Evolutionary conservation across 2,113 vertebrate genomes (phyloP).

Genomic region (Podarcis raffonei): DNA sequence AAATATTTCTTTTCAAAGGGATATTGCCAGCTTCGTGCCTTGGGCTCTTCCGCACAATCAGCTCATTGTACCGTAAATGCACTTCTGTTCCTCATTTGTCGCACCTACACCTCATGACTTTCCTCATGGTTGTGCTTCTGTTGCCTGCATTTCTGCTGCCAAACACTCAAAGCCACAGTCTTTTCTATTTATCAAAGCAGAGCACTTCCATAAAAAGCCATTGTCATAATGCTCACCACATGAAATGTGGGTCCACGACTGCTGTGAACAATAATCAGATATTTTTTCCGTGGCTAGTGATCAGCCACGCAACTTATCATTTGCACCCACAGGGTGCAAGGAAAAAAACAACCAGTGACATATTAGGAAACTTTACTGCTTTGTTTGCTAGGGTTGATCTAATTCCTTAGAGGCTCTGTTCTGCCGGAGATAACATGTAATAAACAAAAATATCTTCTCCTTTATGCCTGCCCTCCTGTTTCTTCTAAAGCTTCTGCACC

Average conservation of each 20-base stretch:
- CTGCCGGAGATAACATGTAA: not conserved
- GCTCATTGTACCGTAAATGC: not conserved
- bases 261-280: not conserved
- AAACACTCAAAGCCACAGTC: not conserved
- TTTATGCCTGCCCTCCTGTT: not conserved
- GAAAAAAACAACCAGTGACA: not conserved
- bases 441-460: not conserved
- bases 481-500: not conserved
- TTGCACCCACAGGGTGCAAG: too few species aligned
- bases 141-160: not conserved
- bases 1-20: not conserved
- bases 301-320: not conserved
- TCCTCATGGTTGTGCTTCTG: not conserved
- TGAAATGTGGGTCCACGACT: not conserved
- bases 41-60: not conserved
- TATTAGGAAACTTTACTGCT: not conserved
- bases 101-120: not conserved
- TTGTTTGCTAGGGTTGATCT: not conserved
- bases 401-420: not conserved
- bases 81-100: not conserved
- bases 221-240: not conserved
- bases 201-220: not conserved
- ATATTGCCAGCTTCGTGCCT: not conserved
- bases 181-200: not conserved
- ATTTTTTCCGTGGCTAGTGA: not conserved